Evolutionary conservation across 2,888 invertebrate genomes (phyloP), one percentile per base, ranked within the genome.

Genomic region (Nowickia ferox): DNA sequence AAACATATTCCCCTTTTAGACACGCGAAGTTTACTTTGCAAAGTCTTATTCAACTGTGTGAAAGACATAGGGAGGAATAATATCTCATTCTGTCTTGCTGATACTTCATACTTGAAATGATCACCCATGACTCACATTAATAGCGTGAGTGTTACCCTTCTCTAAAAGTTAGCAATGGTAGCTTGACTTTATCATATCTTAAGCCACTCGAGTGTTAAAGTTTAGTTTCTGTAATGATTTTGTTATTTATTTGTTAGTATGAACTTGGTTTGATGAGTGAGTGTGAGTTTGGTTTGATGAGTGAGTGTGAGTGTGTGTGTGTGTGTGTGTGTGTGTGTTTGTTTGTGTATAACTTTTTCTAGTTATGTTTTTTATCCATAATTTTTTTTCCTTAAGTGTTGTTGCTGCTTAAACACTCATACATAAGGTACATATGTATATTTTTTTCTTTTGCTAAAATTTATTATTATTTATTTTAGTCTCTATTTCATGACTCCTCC

Each of bases 141-240:
- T 40, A 38, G n/a, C 30, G n/a, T 59, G n/a, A 40, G n/a, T 40
- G n/a, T 0, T 42, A 42, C 11, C 17, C 61, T 17, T 61, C 61
- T 61, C 42, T 11, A 42, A 38, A 38, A 61, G 11, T 72, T 72
- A 55, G 81, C 59, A 78, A 72, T 74, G 71, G 71, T 79, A 83
- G 61, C 72, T 80, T 80, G 86, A 83, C 76, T 86, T 86, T 86
- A 86, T 83, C 86, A 61, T 86, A 80, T 55, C 87, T 77, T 72
- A 83, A 76, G 48, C 78, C 87, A 78, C 85, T 86, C 82, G 78
- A 87, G 86, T 87, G 87, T 87, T 88, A 87, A 88, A 87, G 84
- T 86, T 86, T 78, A 80, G 77, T 84, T 83, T 72, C 42, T 82
- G 53, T 63, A n/a, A 42, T 17, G 44, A 46, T 79, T 79, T 77